These are phyloP conservation scores for Macaria liturata DNA, from an alignment of 2,888 invertebrate genomes.

Conservation along the genomic window DNA sequence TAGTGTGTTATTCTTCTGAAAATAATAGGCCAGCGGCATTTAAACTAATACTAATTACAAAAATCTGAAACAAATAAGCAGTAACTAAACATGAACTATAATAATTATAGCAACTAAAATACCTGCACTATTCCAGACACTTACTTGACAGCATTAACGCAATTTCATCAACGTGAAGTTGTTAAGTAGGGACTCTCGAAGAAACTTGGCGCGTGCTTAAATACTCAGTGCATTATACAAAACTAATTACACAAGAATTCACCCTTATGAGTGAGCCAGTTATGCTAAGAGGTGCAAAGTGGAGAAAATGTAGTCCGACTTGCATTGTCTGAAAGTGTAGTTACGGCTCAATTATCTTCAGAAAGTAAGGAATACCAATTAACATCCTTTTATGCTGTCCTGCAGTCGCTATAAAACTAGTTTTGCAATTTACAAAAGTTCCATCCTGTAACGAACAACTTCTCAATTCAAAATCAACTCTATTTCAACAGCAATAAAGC, in stretches of 20 bases:
- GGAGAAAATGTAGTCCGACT: constrained; percentile 42
- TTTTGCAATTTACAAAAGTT: constrained; percentile 33
- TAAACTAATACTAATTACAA: no score
- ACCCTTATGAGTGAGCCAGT: constrained; percentile 14
- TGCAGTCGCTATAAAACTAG: constrained; percentile 50
- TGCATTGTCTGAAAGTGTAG: constrained; percentile 66
- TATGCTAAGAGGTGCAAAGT: constrained; percentile 26
- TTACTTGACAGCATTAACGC: constrained; percentile 14
- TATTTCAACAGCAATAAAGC: constrained; percentile 12
- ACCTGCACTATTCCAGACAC: constrained; percentile 4
- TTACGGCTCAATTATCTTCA: constrained; percentile 71
- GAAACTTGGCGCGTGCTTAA: constrained; percentile 29
- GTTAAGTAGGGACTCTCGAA: constrained; percentile 20
- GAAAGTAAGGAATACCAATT: constrained; percentile 69
- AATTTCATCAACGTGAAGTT: constrained; percentile 21
- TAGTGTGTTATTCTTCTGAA: no score
- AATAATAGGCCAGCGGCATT: no score
- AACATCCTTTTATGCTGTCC: constrained; percentile 67
- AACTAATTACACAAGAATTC: constrained; percentile 28
- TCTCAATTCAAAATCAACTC: constrained; percentile 13
- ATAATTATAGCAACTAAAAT: no score
- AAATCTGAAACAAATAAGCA: no score
- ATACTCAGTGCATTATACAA: constrained; percentile 24
- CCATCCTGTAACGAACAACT: constrained; percentile 1
- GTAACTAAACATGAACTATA: no score